phyloP scores from a whole-genome alignment of 2,888 invertebrate genomes.

The Agonopterix subpropinquella region DNA sequence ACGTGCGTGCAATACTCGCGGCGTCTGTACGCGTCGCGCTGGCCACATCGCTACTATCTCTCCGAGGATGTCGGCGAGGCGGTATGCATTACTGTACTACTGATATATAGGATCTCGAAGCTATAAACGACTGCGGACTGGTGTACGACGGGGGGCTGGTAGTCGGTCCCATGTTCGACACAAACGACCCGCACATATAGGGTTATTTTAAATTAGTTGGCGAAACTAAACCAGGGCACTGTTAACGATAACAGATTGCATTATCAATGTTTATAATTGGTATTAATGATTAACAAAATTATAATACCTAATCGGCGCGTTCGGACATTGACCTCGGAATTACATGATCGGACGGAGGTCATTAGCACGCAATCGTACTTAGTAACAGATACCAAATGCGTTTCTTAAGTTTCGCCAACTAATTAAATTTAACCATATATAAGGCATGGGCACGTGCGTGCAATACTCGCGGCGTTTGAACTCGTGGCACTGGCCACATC shows the following conservation, averaged over 20 bases:
- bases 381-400: no score
- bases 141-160: conserved; percentile 80
- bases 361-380: no score
- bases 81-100: conserved; percentile 34
- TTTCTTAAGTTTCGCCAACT: no score
- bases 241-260: no score
- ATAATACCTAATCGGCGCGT: no score
- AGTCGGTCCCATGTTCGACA: conserved; percentile 76
- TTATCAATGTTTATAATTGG: no score
- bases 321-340: no score
- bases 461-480: conserved; percentile 78
- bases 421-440: no score
- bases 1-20: conserved; percentile 78
- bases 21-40: conserved; percentile 68
- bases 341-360: no score
- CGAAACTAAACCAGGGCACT: no score
- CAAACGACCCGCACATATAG: conserved; percentile 80
- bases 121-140: conserved; percentile 73
- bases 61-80: conserved; percentile 79
- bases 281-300: no score
- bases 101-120: conserved; percentile 27
- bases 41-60: conserved; percentile 73
- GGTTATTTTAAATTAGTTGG: no score
- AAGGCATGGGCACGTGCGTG: conserved; percentile 79
- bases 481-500: conserved; percentile 66